Evolutionary conservation across 2,113 vertebrate genomes (phyloP), one percentile per base, ranked within the genome.

Genomic region (Hoplias malabaricus): DNA sequence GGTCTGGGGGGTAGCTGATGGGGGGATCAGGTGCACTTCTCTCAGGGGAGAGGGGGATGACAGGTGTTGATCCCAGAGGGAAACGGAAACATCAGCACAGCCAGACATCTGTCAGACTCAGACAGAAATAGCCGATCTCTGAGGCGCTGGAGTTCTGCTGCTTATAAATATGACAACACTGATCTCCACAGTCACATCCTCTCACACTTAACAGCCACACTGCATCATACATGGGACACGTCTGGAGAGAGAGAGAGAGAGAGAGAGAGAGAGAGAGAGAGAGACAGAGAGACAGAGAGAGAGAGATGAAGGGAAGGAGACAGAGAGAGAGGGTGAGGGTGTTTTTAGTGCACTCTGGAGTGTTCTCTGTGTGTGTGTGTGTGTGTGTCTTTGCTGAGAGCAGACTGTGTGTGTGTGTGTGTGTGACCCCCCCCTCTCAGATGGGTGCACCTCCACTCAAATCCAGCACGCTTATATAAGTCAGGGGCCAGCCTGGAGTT

Each of bases 381-480:
- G 59, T 46, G 54, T 36, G 72, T 72, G 65, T 75, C 69, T 63
- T 78, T 83, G 78, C 78, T 83, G 66, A 70, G 75, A 70, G 82
- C 75, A 81, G 71, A 34, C 71, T 85, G 81, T 83, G 46, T 59
- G 50, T 81, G 81, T 80, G 48, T 46, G 42, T 69, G 74, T 65
- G n/a, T 7, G 56, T 42, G n/a, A n/a, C n/a, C n/a, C n/a, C n/a
- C n/a, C 54, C 65, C 67, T 80, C 69, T 82, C 77, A 80, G 83
- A 79, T 79, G 79, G 23, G 73, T 76, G 77, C 82, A 75, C 68
- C 72, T 73, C 67, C 69, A 59, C 70, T 71, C 53, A 77, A 75
- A 84, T 76, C 65, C 33, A 66, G 71, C 76, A 81, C 68, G 72
- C 54, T 84, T 84, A 81, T 67, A 72, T 84, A 84, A 79, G 53